Conservation (phyloP, 2,113 vertebrate species). For the Panthera uncia region DNA sequence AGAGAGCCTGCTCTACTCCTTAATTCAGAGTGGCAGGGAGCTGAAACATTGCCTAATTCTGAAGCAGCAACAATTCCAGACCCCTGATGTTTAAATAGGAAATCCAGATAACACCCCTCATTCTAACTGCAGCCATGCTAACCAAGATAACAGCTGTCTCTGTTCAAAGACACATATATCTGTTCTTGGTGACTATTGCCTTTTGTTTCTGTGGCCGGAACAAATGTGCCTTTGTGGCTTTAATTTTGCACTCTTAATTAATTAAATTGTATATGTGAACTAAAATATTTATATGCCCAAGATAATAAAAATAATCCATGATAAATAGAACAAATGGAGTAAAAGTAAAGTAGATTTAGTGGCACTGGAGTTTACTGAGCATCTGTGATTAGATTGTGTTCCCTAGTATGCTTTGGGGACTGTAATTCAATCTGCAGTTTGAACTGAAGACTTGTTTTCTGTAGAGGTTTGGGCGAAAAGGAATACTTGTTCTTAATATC, state of each 20-base stretch:
- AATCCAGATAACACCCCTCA: background rate
- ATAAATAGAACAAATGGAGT: constrained; percentile 68
- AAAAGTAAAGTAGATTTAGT: constrained; percentile 79
- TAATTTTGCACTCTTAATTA: constrained; percentile 79
- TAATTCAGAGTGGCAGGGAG: constrained; percentile 54
- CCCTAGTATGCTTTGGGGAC: constrained; percentile 66
- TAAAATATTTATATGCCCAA: constrained; percentile 72
- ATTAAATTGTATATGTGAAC: constrained; percentile 74
- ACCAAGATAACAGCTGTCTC: constrained; percentile 56
- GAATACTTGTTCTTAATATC: constrained; percentile 28
- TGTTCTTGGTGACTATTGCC: constrained; percentile 8
- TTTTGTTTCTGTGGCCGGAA: constrained; percentile 20
- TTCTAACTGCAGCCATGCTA: background rate
- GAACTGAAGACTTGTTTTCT: constrained; percentile 64
- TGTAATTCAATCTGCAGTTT: constrained; percentile 76
- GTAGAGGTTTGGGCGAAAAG: background rate
- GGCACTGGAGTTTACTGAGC: constrained; percentile 71
- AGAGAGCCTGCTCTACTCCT: background rate
- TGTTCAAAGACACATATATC: background rate
- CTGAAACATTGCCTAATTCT: constrained; percentile 39
- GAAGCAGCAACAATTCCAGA: constrained; percentile 39
- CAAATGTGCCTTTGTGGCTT: constrained; percentile 55
- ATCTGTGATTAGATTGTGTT: constrained; percentile 80
- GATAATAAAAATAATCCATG: constrained; percentile 81
- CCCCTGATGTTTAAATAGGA: constrained; percentile 60